Evolutionary conservation across 2,113 vertebrate species (phyloP), one percentile per base, ranked within the genome.

Genomic region (Fulica atra): DNA sequence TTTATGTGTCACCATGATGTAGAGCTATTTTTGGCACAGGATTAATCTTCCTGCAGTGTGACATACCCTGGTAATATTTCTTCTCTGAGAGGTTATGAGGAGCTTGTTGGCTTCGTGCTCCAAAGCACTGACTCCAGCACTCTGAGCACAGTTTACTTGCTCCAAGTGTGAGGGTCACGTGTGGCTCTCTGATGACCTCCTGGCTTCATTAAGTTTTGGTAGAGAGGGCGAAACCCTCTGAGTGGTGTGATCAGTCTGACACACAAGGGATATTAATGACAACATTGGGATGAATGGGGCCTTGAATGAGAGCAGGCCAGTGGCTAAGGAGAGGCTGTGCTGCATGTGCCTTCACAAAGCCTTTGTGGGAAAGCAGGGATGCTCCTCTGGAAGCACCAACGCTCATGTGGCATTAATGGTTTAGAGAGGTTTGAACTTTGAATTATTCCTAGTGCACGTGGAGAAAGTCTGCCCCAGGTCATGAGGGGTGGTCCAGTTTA

Each of bases 201-300:
- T 90, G 96, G 80, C 78, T 71, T 80, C 88, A 81, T 40, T 42
- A n/a, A 38, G 60, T 74, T 59, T 77, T 85, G 73, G 71, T 57
- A 33, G 57, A 82, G 92, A 72, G 50, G 64, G 42, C 88, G 61
- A 74, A 64, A 91, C 93, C 69, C 81, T 85, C 38, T 59, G 40
- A 95, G 65, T 69, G 11, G 56, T 23, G 50, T 95, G 88, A 96
- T 95, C 10, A 5, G 46, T 70, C 78, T 96, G 96, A 46, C 17
- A 46, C 44, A 19, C 19, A 17, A 46, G 44, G 44, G 44, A 18
- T 18, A 46, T 46, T 46, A 46, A 46, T 18, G 44, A 46, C 44
- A 46, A 46, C 17, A 18, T 42, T 42, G 42, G 42, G 42, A 42
- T 46, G 44, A 46, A 46, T 46, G 17, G 44, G 44, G 44, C 17